Percentiles rank a stretch among this genome's conserved stretches.
These are phyloP conservation scores for Cataglyphis cursor DNA, from an alignment of 2,888 invertebrate species.

Conservation along the genomic window DNA sequence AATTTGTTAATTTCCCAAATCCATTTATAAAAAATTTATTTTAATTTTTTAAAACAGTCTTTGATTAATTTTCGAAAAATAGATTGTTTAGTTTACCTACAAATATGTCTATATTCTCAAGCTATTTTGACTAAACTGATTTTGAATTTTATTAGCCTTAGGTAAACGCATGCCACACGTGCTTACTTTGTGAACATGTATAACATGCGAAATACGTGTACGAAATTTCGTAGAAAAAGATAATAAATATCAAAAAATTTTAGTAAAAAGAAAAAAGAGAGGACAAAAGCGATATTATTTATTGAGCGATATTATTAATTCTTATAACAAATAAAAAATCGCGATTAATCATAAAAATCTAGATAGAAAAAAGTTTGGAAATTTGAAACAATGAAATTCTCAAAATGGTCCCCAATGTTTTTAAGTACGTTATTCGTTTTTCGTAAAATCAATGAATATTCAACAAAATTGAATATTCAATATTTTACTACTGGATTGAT, in stretches of 20 bases:
- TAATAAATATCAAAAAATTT: slow-evolving; percentile 3
- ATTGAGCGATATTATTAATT: slow-evolving; percentile 3
- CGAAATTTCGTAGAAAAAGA: background rate
- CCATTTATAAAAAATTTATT: background rate
- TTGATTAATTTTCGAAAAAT: slow-evolving; percentile 14
- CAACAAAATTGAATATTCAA: slow-evolving; percentile 40
- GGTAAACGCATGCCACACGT: slow-evolving; percentile 33
- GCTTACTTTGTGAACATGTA: slow-evolving; percentile 45
- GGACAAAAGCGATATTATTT: background rate
- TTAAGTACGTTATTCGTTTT: background rate
- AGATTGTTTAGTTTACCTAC: background rate
- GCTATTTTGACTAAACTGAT: slow-evolving; percentile 23
- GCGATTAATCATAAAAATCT: background rate
- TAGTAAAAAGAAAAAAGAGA: background rate
- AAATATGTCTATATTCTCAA: background rate
- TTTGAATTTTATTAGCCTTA: slow-evolving; percentile 27
- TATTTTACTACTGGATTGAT: background rate
- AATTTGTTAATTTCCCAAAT: background rate
- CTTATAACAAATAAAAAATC: background rate
- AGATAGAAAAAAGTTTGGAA: background rate
- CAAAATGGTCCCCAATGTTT: background rate
- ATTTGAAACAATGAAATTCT: background rate
- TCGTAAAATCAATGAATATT: slow-evolving; percentile 45
- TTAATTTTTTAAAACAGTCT: background rate
- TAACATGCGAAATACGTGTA: background rate